Evolutionary conservation across 2,888 invertebrate species (phyloP).

Genomic region (Hydriomena furcata): DNA sequence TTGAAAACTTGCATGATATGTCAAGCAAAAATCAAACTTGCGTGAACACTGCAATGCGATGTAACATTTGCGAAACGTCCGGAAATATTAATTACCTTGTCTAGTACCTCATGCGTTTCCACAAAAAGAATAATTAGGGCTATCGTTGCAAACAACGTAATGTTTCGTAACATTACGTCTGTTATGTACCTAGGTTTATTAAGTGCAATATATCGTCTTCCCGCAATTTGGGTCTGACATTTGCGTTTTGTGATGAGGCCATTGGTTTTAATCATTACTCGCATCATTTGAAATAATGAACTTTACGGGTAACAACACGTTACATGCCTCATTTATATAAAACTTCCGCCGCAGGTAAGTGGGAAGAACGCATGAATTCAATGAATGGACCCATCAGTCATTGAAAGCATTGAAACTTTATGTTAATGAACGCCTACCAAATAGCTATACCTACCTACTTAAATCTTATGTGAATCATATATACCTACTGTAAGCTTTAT

Average conservation of each 20-base stretch:
- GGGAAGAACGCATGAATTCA: no score
- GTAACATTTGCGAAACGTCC: constrained; percentile 29
- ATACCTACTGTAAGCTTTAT: no score
- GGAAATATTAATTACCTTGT: constrained; percentile 33
- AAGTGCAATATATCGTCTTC: constrained; percentile 16
- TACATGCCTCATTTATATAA: no score
- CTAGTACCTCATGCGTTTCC: constrained; percentile 30
- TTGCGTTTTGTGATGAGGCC: not conserved
- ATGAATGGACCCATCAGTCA: not conserved
- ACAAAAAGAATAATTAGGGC: constrained; percentile 32
- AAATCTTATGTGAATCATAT: no score
- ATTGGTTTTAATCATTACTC: constrained; percentile 8
- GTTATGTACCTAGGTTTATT: constrained; percentile 27
- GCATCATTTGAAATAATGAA: constrained; percentile 6
- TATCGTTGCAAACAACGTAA: constrained; percentile 31
- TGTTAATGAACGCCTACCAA: not conserved
- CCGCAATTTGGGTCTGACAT: constrained; percentile 16
- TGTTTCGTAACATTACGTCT: constrained; percentile 25
- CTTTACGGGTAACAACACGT: not conserved
- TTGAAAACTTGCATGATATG: no score
- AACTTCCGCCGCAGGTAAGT: no score
- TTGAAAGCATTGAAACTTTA: not conserved
- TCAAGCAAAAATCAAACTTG: constrained; percentile 21
- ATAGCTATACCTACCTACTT: not conserved
- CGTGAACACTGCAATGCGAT: constrained; percentile 22